Base-by-base conservation (phyloP, 2,888 invertebrate species). In the Epistrophella euchroma region DNA sequence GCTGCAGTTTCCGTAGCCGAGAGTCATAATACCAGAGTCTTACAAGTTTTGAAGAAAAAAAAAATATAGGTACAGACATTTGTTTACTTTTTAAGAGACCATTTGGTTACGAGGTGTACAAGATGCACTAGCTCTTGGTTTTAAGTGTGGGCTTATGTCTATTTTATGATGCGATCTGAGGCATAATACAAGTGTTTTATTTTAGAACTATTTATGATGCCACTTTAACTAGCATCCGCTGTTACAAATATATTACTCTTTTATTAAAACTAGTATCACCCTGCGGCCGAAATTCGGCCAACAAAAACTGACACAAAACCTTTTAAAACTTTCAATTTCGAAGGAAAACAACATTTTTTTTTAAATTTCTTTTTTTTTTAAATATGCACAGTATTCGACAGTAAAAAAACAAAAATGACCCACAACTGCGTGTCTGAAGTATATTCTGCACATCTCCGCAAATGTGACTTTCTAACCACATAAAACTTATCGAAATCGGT, bases 1-100 rank as follows among this genome's bases (percentile, higher is more conserved):
- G 19, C 56, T 70, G 81, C 77, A 77, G 81, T 86, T 86, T 86
- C 86, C 86, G 86, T 58, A 74, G 77, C 86, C 70, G 62, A 77
- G 71, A 43, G 50, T 37, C 13, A 73, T 50, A 1, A 0, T 6
- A 32, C 35, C n/a, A 19, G 1, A 10, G 7, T 40, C 5, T n/a
- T 22, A 58, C 70, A 32, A 74, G 28, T 40, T 64, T 25, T 22
- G 7, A 19, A 9, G 28, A 32, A 37, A 40, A 19, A 28, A 55
- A 43, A 62, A 45, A 68, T 15, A 10, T n/a, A n/a, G n/a, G n/a
- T n/a, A n/a, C n/a, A n/a, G n/a, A 22, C 32, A 9, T 66, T 68
- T 58, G 47, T 40, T 62, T 45, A 19, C n/a, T 56, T 40, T 72
- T 17, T 45, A 37, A 22, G 35, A 17, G 35, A 25, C 62, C 50